Conservation (phyloP, 2,888 invertebrate genomes). For the Drepanosiphum platanoidis region DNA sequence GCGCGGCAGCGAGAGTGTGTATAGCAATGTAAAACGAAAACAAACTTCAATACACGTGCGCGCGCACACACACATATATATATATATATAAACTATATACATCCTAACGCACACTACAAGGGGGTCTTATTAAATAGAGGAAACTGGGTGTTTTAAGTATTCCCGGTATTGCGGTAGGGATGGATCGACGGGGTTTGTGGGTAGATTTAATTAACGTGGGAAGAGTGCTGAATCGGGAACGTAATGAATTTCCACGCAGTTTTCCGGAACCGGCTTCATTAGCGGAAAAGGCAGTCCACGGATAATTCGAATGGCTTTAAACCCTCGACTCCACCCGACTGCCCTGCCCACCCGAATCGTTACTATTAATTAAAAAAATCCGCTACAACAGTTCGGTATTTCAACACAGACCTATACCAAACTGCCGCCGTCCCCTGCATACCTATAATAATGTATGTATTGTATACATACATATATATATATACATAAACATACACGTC, state of each 20-base stretch:
- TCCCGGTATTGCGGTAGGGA: background rate
- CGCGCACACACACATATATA: background rate
- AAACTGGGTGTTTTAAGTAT: constrained; percentile 36
- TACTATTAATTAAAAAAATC: constrained; percentile 58
- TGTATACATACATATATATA: background rate
- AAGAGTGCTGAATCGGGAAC: constrained; percentile 49
- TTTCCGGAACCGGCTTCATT: constrained; percentile 59
- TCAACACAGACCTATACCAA: constrained; percentile 6
- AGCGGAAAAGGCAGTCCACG: constrained; percentile 48
- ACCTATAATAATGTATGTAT: background rate
- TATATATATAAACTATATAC: background rate
- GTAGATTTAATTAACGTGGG: constrained; percentile 58
- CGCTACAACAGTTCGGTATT: constrained; percentile 26
- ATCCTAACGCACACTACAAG: background rate
- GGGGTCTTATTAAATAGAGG: constrained; percentile 41
- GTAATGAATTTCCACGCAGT: constrained; percentile 59
- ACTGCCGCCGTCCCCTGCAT: background rate
- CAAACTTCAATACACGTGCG: background rate
- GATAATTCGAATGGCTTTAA: constrained; percentile 57
- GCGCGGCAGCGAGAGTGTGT: background rate
- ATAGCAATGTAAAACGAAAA: background rate
- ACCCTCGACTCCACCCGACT: constrained; percentile 22
- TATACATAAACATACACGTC: background rate
- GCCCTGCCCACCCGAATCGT: constrained; percentile 6
- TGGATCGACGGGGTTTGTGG: background rate